phyloP scores from a whole-genome alignment of 2,888 invertebrate species.

The Lasioglossum malachurum region DNA sequence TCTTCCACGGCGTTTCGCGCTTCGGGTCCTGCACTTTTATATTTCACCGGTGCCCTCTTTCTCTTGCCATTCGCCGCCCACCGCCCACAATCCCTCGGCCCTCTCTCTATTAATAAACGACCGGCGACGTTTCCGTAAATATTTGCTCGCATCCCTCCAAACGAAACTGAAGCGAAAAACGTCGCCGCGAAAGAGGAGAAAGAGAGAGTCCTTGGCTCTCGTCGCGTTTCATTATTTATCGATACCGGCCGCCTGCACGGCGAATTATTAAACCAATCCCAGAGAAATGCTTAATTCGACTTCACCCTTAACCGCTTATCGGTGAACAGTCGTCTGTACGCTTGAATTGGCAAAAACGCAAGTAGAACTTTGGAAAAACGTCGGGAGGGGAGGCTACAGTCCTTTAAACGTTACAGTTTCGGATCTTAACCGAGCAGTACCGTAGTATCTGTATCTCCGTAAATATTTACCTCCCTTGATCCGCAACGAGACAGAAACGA shows the following conservation, averaged over 20 bases:
- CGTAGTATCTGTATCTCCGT: conserved; percentile 8
- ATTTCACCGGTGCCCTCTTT: not conserved
- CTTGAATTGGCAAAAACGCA: not conserved
- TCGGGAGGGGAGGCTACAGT: no score
- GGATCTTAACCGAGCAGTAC: not conserved
- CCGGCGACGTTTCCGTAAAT: conserved; percentile 48
- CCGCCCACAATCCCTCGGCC: not conserved
- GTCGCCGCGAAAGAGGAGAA: conserved; percentile 10
- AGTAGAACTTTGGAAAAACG: no score
- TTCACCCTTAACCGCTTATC: not conserved
- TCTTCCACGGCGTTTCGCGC: conserved; percentile 25
- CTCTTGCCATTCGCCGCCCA: not conserved
- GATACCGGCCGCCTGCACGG: not conserved
- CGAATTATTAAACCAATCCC: conserved; percentile 41
- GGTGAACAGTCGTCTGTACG: no score
- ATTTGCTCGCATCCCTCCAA: conserved; percentile 26
- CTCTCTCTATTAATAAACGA: conserved; percentile 47
- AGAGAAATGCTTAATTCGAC: not conserved
- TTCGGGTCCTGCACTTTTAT: conserved; percentile 31
- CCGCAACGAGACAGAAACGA: conserved; percentile 13
- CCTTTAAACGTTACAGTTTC: conserved; percentile 29
- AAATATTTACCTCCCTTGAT: conserved; percentile 39
- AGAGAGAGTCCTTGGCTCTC: not conserved
- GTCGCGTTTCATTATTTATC: conserved; percentile 53
- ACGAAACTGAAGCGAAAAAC: conserved; percentile 31